These are phyloP conservation scores for Spea hammondii DNA, from an alignment of 2,797 vertebrate species.

Conservation along the genomic window DNA sequence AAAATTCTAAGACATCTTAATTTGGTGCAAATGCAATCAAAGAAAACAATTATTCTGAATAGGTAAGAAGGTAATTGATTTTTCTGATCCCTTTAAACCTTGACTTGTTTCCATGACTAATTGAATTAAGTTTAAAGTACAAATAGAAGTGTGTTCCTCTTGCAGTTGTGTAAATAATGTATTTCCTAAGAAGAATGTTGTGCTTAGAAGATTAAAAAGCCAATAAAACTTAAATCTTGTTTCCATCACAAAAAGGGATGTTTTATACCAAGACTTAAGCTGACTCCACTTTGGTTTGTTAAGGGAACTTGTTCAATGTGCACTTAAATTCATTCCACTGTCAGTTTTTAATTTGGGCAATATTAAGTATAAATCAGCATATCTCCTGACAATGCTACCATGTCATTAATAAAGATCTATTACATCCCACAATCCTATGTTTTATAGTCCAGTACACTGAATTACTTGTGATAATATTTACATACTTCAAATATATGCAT, in stretches of 20 bases:
- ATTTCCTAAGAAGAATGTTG: not conserved
- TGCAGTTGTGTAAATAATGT: not conserved
- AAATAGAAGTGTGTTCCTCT: not conserved
- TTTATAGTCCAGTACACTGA: too few species aligned
- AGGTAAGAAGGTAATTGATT: constrained; percentile 21
- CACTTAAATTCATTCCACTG: too few species aligned
- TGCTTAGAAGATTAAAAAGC: not conserved
- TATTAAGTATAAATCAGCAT: too few species aligned
- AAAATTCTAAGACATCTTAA: constrained; percentile 19
- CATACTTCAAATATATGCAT: too few species aligned
- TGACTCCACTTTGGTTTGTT: too few species aligned
- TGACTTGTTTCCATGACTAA: constrained; percentile 22
- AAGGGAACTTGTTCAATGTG: too few species aligned
- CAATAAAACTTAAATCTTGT: not conserved
- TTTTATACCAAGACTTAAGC: too few species aligned
- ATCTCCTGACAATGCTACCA: too few species aligned
- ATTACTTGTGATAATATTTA: too few species aligned
- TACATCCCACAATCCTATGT: too few species aligned
- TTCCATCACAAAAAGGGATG: not conserved
- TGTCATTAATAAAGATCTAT: too few species aligned
- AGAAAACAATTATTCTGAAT: constrained; percentile 36
- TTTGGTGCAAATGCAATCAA: constrained; percentile 18
- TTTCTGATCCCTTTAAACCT: constrained; percentile 25
- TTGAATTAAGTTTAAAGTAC: constrained; percentile 25
- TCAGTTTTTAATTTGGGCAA: too few species aligned